phyloP scores from a whole-genome alignment of 2,797 vertebrate species.

The Lithobates pipiens region DNA sequence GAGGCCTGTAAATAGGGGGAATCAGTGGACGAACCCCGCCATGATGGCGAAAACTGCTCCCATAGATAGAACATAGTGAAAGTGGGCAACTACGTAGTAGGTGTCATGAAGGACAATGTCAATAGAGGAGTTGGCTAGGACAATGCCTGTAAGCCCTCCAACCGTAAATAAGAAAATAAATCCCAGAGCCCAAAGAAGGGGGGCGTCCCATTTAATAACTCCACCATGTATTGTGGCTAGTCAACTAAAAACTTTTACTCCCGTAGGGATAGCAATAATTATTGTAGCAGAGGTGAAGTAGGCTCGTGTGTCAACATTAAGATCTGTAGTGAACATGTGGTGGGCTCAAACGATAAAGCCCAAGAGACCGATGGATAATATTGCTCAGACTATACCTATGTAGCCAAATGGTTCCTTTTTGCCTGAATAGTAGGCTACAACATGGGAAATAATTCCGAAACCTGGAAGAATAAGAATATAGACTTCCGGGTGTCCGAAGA shows the following conservation, averaged over 20 bases:
- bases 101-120: accelerated
- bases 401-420: conserved; percentile 24
- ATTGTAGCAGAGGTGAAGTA: conserved; percentile 71
- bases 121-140: conserved; percentile 54
- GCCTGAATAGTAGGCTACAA: not conserved
- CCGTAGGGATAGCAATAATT: conserved; percentile 66
- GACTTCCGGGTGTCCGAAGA: conserved; percentile 54
- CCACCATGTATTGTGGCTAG: conserved; percentile 54
- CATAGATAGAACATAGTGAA: conserved; percentile 63
- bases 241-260: conserved; percentile 72
- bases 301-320: conserved; percentile 63
- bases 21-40: conserved; percentile 58
- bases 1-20: conserved; percentile 62
- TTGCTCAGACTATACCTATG: conserved; percentile 46
- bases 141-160: not conserved
- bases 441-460: conserved; percentile 19
- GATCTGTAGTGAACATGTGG: conserved; percentile 58
- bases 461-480: conserved; percentile 25
- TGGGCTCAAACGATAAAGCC: conserved; percentile 32
- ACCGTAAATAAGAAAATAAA: conserved; percentile 70
- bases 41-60: conserved; percentile 54
- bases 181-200: conserved; percentile 38
- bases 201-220: conserved; percentile 61
- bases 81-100: conserved; percentile 60
- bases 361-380: not conserved